Base-by-base conservation (phyloP, 2,888 invertebrate genomes). In the Philaethria dido region DNA sequence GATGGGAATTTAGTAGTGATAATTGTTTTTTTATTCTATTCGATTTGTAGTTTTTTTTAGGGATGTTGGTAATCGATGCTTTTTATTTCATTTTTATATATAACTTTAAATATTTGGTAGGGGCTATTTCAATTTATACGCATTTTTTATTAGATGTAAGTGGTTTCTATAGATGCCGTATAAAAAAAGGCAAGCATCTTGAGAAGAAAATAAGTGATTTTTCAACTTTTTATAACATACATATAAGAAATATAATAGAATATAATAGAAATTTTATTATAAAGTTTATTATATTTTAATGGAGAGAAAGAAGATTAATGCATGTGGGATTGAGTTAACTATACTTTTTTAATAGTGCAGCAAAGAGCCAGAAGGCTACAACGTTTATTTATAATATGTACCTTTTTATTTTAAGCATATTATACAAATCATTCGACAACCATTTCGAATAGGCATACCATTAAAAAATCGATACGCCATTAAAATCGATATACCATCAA, bases 401-500 rank as follows among this genome's bases (percentile, higher is more conserved):
- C 9, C 9, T 29, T 33, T 16, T 11, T 16, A 52, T 52, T 47
- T 18, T 33, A 29, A 18, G 20, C 25, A 44, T 18, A 16, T 44
- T 45, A 47, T 47, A 60, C 20, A 60, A 16, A 33, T 60, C 60
- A 45, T 25, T 29, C 47, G 22, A 44, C 42, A 52, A 55, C 48
- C 42, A 47, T 61, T 20, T 20, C 16, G 13, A 33, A 54, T 63
- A 16, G 62, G 52, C 68, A 62, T 66, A 57, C n/a, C 47, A 61
- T 60, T 36, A 20, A 29, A 29, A 59, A 63, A 63, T 18, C 18
- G 18, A 68, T 57, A 16, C 47, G 14, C 29, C 55, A 61, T 50
- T 63, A 45, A 70, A 60, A 22, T 47, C 47, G 29, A 39, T 61
- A 55, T 68, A 55, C 61, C 66, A 74, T 73, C 70, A 59, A 66